These are phyloP conservation scores for Dynastes tityus DNA, from an alignment of 2,888 invertebrate species.

Conservation along the genomic window DNA sequence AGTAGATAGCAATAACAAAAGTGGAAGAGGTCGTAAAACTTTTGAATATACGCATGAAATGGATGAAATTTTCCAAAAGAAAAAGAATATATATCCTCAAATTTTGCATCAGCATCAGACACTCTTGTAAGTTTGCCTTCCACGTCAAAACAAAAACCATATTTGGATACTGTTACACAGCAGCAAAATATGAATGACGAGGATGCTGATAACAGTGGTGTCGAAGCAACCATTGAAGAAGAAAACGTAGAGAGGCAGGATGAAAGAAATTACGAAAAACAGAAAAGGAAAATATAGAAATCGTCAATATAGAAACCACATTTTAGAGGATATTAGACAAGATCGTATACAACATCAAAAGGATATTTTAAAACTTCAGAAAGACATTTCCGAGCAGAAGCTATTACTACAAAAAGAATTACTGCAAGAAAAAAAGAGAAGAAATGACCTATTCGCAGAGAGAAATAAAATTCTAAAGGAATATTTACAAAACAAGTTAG, in stretches of 20 bases:
- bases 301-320: not conserved
- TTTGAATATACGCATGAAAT: not conserved
- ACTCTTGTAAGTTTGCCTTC: not conserved
- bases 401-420: not conserved
- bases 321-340: not conserved
- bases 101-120: not conserved
- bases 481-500: not conserved
- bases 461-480: not conserved
- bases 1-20: constrained; percentile 2
- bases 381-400: not conserved
- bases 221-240: not conserved
- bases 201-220: not conserved
- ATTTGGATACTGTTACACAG: not conserved
- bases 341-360: not conserved
- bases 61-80: not conserved
- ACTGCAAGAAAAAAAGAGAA: not conserved
- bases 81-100: constrained; percentile 18
- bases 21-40: constrained; percentile 16
- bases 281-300: too few relatives aligned
- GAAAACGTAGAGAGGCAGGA: not conserved
- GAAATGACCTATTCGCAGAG: not conserved
- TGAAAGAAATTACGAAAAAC: not conserved
- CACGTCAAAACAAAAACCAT: not conserved
- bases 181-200: not conserved
- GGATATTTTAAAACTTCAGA: not conserved